A percentile compares a stretch with the other conserved stretches of the same genome.
These are phyloP conservation scores for Torymus tubicola DNA, from an alignment of 2,888 invertebrate species.

Conservation along the genomic window DNA sequence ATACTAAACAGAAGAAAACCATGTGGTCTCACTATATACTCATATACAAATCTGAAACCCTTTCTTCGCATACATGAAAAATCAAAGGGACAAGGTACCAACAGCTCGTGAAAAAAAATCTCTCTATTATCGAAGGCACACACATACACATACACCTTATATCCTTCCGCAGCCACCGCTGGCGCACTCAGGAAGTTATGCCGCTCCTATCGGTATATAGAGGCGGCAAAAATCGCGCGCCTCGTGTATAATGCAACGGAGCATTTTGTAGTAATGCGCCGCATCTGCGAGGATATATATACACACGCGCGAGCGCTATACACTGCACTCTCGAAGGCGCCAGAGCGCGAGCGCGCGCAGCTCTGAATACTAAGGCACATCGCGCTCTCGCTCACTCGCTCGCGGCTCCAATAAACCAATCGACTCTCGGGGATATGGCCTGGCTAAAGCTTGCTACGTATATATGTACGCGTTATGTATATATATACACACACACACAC, in stretches of 20 bases:
- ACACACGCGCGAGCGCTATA: too few species aligned
- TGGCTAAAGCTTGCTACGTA: constrained; percentile 13
- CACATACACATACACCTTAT: too few species aligned
- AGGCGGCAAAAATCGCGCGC: neutral
- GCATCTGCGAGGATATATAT: constrained; percentile 12
- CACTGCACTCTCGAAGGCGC: neutral
- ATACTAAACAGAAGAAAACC: too few species aligned
- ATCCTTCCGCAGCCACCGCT: too few species aligned
- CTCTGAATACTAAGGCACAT: constrained; percentile 36
- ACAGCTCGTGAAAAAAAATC: too few species aligned
- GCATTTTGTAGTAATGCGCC: constrained; percentile 14
- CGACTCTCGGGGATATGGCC: constrained; percentile 31
- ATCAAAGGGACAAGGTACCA: too few species aligned
- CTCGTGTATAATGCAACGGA: constrained; percentile 21
- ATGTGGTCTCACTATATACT: too few species aligned
- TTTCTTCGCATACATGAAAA: too few species aligned
- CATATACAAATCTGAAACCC: too few species aligned
- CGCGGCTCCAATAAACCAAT: constrained; percentile 43
- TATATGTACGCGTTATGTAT: neutral
- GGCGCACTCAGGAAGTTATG: too few species aligned
- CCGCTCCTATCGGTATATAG: neutral
- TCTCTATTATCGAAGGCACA: too few species aligned
- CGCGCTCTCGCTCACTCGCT: too few species aligned
- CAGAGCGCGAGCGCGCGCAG: constrained; percentile 3
- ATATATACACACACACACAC: constrained; percentile 30